phyloP scores from a whole-genome alignment of 2,797 vertebrate genomes.

The Cichlasoma orientale region DNA sequence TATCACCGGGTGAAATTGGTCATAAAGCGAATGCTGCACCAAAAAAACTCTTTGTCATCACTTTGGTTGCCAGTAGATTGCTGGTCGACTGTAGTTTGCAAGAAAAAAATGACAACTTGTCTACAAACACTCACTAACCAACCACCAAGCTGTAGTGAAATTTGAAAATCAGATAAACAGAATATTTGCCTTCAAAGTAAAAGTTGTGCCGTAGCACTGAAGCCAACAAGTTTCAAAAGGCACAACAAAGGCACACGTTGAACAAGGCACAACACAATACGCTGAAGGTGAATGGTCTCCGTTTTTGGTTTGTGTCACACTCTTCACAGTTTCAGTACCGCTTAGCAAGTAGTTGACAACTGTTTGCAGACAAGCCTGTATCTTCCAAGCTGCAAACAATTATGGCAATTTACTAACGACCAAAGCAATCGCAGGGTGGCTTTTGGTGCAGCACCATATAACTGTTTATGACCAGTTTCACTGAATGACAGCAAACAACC shows the following conservation, averaged over 20 bases:
- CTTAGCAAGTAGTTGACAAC: rapidly evolving
- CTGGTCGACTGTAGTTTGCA: no score
- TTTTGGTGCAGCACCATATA: not conserved
- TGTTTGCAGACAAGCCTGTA: not conserved
- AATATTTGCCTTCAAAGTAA: not conserved
- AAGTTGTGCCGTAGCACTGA: not conserved
- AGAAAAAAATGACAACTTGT: no score
- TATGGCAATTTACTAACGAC: not conserved
- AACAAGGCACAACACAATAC: not conserved
- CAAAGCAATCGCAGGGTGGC: not conserved
- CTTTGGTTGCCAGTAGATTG: no score
- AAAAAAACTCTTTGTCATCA: no score
- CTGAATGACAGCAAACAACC: not conserved
- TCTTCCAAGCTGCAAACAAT: not conserved
- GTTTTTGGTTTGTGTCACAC: not conserved
- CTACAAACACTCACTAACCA: no score
- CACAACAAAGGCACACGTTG: not conserved
- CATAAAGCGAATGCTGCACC: no score
- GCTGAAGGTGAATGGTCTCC: not conserved
- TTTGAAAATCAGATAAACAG: no score
- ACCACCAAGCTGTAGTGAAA: no score
- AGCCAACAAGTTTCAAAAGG: not conserved
- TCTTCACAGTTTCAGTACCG: not conserved
- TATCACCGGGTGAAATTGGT: no score
- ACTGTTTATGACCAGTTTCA: not conserved